These are phyloP conservation scores for Lottia gigantea DNA, from an alignment of 2,888 invertebrate genomes.

Conservation along the genomic window DNA sequence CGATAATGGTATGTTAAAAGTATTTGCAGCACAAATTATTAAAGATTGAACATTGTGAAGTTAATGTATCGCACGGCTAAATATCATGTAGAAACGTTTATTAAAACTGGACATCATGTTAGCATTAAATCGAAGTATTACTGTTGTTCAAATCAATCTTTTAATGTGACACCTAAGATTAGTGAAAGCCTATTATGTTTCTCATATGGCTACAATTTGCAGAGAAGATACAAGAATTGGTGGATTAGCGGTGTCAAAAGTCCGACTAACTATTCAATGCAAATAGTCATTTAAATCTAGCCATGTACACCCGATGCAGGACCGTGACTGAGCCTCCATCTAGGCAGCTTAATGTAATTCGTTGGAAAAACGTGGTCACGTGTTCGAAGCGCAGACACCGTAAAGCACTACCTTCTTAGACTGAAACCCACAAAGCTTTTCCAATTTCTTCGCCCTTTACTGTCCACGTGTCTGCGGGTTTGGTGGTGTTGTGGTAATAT, in stretches of 20 bases:
- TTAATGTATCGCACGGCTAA: too few species aligned
- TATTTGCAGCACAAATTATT: too few species aligned
- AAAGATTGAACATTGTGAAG: too few species aligned
- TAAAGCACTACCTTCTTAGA: background rate
- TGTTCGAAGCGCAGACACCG: background rate
- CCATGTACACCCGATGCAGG: background rate
- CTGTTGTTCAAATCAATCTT: too few species aligned
- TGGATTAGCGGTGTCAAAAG: too few species aligned
- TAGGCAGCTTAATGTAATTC: constrained; percentile 12
- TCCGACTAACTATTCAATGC: too few species aligned
- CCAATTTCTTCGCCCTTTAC: background rate
- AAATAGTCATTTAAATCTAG: background rate
- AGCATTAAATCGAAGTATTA: too few species aligned
- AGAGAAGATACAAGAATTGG: background rate
- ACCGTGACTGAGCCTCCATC: background rate
- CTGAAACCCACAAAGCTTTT: background rate
- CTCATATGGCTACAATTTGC: constrained; percentile 1
- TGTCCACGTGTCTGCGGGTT: background rate
- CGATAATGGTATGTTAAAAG: too few species aligned
- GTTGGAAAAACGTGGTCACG: constrained; percentile 13
- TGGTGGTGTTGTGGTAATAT: background rate
- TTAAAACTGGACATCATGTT: too few species aligned
- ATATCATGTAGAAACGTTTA: too few species aligned
- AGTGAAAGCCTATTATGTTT: too few species aligned
- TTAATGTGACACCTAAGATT: too few species aligned